Conservation (phyloP, 2,113 vertebrate genomes). For the Corydoras maculifer region DNA sequence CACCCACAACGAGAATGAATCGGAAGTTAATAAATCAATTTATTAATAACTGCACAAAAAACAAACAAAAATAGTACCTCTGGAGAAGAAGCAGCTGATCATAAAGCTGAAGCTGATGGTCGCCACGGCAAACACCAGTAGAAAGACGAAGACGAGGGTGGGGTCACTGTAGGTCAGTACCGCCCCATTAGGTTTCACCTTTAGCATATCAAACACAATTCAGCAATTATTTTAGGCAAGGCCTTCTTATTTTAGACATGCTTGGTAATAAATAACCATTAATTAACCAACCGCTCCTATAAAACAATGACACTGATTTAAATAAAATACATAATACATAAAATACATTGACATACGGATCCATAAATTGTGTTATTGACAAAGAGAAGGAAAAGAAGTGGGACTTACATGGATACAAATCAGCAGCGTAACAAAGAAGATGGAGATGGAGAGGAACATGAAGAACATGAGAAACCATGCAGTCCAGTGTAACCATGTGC, state of each 20-base stretch:
- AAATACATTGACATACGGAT: no score
- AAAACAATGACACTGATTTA: no score
- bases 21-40: no score
- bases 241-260: no score
- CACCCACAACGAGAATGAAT: not conserved
- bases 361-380: not conserved
- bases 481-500: slow-evolving; percentile 91
- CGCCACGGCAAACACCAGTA: slow-evolving; percentile 76
- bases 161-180: slow-evolving; percentile 89
- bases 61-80: slow-evolving; percentile 63
- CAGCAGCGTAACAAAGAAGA: slow-evolving; percentile 86
- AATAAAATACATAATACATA: no score
- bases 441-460: slow-evolving; percentile 78
- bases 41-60: no score
- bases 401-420: slow-evolving; percentile 80
- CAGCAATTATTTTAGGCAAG: no score
- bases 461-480: slow-evolving; percentile 97
- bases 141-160: slow-evolving; percentile 82
- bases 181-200: slow-evolving; percentile 83
- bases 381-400: not conserved
- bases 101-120: slow-evolving; percentile 97
- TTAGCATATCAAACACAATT: not conserved
- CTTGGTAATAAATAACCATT: no score
- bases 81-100: slow-evolving; percentile 94
- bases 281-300: no score